These are phyloP conservation scores for Pyxicephalus adspersus DNA, from an alignment of 2,113 vertebrate genomes.

Conservation along the genomic window DNA sequence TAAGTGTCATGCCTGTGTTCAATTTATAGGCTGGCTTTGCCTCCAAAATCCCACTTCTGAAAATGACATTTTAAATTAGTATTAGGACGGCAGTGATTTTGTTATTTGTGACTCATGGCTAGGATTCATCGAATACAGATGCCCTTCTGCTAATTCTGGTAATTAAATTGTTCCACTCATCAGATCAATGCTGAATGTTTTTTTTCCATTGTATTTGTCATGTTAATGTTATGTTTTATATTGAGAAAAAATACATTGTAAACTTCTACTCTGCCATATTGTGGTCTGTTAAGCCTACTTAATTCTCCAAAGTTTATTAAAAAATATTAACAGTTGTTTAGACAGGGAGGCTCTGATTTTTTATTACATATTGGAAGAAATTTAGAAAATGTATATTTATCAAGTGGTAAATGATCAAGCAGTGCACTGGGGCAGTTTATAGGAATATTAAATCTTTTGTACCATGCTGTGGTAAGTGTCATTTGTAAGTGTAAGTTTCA, in stretches of 20 bases:
- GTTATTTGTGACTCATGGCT: background rate
- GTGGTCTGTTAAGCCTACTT: background rate
- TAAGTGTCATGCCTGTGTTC: background rate
- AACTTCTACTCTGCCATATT: background rate
- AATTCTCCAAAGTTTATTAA: background rate
- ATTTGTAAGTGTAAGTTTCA: background rate
- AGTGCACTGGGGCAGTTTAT: background rate
- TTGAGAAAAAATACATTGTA: background rate
- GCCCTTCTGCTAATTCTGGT: background rate
- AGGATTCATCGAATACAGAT: background rate
- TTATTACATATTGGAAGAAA: background rate
- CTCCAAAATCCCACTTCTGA: background rate
- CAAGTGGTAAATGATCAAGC: background rate
- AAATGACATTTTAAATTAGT: constrained; percentile 17
- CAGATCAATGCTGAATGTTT: background rate
- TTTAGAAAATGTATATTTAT: background rate
- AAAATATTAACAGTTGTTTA: background rate
- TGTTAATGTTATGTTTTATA: background rate
- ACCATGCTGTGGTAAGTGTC: background rate
- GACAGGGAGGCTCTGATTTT: background rate
- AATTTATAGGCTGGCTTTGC: constrained; percentile 13
- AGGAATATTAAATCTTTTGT: background rate
- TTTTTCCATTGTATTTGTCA: constrained; percentile 13
- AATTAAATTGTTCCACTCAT: constrained; percentile 34
- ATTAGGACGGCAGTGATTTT: constrained; percentile 3